Conservation (phyloP, 1,140 invertebrate genomes). For the Agrilus planipennis region DNA sequence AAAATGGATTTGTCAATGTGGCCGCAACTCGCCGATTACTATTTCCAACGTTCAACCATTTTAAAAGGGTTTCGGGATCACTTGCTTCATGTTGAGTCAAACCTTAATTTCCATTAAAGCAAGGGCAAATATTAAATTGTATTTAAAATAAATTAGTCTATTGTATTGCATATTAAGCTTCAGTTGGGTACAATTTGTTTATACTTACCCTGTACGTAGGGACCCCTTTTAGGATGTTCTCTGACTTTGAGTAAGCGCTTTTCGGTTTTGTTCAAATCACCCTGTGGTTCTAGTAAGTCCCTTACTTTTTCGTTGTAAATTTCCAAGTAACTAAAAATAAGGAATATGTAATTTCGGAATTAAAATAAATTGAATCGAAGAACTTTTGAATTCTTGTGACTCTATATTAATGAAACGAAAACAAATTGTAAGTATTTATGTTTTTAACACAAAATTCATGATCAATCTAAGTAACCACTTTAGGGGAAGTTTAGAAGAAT, state of each 20-base stretch:
- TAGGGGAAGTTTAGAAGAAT: no score
- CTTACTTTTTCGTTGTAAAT: conserved; percentile 78
- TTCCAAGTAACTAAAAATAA: conserved; percentile 58
- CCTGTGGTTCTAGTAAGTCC: conserved; percentile 52
- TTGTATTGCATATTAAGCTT: not conserved
- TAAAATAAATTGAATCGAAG: no score
- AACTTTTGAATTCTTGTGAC: no score
- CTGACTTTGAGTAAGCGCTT: conserved; percentile 51
- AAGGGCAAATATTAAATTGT: conserved; percentile 3
- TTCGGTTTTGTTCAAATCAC: conserved; percentile 32
- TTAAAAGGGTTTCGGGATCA: conserved; percentile 34
- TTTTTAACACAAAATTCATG: no score
- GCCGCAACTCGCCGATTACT: conserved; percentile 38
- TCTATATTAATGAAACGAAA: no score
- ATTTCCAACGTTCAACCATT: conserved; percentile 39
- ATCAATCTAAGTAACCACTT: no score
- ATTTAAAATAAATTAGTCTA: not conserved
- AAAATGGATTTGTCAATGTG: conserved; percentile 39
- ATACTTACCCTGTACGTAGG: conserved; percentile 77
- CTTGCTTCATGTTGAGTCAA: conserved; percentile 40
- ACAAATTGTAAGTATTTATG: no score
- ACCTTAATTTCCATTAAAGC: conserved; percentile 38
- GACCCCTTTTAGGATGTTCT: conserved; percentile 74
- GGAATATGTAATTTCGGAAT: no score
- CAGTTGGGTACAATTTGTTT: not conserved